Evolutionary conservation across 2,113 vertebrate genomes (phyloP).

Genomic region (Procapra przewalskii): DNA sequence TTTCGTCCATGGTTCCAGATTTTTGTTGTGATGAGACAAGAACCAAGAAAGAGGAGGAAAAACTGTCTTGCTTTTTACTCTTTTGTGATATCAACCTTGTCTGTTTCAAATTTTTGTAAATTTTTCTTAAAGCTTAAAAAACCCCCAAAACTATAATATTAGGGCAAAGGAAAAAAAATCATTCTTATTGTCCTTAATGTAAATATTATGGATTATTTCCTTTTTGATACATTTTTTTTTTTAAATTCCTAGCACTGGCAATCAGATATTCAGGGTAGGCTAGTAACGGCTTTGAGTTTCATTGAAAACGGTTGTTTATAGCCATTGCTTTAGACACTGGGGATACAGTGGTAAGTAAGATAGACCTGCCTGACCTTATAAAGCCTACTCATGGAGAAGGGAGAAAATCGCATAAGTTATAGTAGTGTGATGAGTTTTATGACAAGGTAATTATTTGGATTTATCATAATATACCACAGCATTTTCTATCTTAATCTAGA

Average conservation of each 20-base stretch:
- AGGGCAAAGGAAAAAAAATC: not conserved
- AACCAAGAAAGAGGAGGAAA: not conserved
- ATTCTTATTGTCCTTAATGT: not conserved
- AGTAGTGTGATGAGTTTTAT: not conserved
- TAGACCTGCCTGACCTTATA: not conserved
- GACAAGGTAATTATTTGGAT: not conserved
- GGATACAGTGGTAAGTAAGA: not conserved
- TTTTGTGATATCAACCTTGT: not conserved
- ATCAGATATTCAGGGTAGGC: not conserved
- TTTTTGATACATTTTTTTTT: not conserved
- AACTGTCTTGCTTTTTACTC: not conserved
- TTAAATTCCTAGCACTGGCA: not conserved
- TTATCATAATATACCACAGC: not conserved
- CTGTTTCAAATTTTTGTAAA: not conserved
- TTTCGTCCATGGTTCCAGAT: not conserved
- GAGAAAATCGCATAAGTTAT: not conserved
- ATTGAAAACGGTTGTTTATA: not conserved
- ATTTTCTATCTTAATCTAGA: not conserved
- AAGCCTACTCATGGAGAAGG: not conserved
- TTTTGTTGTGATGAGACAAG: not conserved
- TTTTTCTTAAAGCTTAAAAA: not conserved
- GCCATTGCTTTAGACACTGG: not conserved
- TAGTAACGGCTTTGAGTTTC: not conserved
- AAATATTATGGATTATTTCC: not conserved
- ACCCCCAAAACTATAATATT: fast-evolving